Conservation (phyloP, 2,113 vertebrate genomes). For the Crotalus viridis region DNA sequence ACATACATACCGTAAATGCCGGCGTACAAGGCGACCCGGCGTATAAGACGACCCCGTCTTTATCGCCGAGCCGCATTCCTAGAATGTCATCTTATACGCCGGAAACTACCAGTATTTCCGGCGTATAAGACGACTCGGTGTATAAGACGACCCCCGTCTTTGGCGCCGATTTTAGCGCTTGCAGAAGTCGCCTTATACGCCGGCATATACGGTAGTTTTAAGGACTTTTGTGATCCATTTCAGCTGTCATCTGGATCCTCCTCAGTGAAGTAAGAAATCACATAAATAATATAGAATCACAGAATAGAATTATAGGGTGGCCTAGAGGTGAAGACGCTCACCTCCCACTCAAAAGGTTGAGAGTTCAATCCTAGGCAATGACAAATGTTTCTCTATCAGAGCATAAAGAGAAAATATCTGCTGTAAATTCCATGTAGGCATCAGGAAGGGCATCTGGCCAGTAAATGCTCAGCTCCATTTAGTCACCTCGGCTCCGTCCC, state of each 20-base stretch:
- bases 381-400: neutral
- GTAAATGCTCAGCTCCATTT: neutral
- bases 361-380: neutral
- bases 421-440: neutral
- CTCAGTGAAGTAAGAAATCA: constrained; percentile 27
- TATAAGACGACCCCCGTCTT: no score
- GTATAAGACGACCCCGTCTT: no score
- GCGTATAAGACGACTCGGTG: no score
- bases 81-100: no score
- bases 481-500: neutral
- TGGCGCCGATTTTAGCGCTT: no score
- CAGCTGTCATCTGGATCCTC: constrained; percentile 24
- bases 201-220: neutral
- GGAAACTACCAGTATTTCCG: no score
- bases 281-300: neutral
- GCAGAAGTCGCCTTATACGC: no score
- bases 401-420: neutral
- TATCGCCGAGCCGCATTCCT: no score
- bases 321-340: neutral
- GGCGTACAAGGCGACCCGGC: no score
- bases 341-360: neutral
- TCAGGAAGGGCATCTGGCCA: neutral
- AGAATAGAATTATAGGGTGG: neutral
- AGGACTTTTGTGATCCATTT: neutral
- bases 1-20: no score